Base-by-base conservation (phyloP, 1,140 invertebrate species). In the Penaeus indicus region DNA sequence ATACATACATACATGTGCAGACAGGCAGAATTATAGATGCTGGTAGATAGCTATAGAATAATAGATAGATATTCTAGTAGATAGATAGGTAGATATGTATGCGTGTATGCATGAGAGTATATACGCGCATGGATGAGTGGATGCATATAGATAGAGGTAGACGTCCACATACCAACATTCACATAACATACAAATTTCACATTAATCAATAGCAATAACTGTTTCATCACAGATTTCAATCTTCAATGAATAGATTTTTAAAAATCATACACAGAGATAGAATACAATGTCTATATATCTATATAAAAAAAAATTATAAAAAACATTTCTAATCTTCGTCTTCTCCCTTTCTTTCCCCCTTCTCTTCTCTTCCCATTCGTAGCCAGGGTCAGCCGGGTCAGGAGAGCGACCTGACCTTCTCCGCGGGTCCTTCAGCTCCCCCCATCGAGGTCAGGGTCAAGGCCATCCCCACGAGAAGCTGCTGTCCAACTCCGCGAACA, bases 371-470 rank as follows among this genome's bases (percentile, higher is more conserved):
- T 60, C 22, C 11, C 60, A 19, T 18, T 32, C 22, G 5, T 61
- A 88, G 86, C 86, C 86, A 25, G 86, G 86, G 19, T 84, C 86
- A 63, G 75, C 27, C 3, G 78, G 81, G 1, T 32, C 86, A 13
- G 86, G 67, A 3, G 86, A 88, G 11, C 67, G 86, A 32, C 86
- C 86, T 21, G 86, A 88, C 27, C 81, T 88, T 11, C 61, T 88
- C 5, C 54, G 86, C 38, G 86, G 86, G 32, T 88, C 86, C 10
- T 75, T 88, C 47, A 84, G 61, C 61, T 88, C 86, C 1, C 81
- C 86, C 11, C 86, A 88, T 42, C 63, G 47, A 47, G 47, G 47
- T 47, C 47, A 47, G 11, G 47, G 47, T 7, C 47, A 47, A 47
- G 47, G 81, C 11, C 27, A 80, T 60, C 77, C 60, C 38, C 86